Base-by-base conservation (phyloP, 2,888 invertebrate genomes). In the Serripes groenlandicus region DNA sequence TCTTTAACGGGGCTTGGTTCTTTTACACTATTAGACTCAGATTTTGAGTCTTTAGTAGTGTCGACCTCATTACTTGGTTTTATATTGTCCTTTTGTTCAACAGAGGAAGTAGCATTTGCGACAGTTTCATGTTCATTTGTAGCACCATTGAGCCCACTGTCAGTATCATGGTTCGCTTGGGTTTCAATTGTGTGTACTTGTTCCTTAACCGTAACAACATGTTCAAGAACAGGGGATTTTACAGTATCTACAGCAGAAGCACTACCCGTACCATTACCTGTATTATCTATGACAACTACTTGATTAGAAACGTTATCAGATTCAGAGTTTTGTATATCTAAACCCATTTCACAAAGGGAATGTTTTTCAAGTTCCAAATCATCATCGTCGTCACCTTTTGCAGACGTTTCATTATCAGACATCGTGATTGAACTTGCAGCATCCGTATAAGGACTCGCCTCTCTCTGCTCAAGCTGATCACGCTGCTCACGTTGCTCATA, bases 381-480 rank as follows among this genome's bases (percentile, higher is more conserved):
- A 70, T 54, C 71, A 32, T 66, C 68, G 54, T 86, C 86, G n/a
- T n/a, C n/a, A 77, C 78, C 78, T 77, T 78, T 81, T 28, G 78
- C 81, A 23, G 86, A 86, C 34, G 49, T 49, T 23, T 72, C 75
- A 32, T 79, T 71, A 49, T 86, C 86, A 21, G 86, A 86, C 68
- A 81, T 78, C 66, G 83, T 83, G 28, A 83, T 78, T 30, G 80
- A 81, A 79, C 83, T 81, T 64, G 83, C 86, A 35, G 83, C 83
- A 37, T 78, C 86, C 18, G 86, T 86, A 49, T 86, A 78, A 42
- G 86, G 78, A 66, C 83, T 83, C 11, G 70, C 78, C n/a, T 81
- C 86, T 15, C 64, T 77, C 72, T 28, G 68, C n/a, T n/a, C n/a
- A n/a, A n/a, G n/a, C n/a, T n/a, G n/a, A n/a, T n/a, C n/a, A n/a